These are phyloP conservation scores for Acipenser oxyrinchus DNA, from an alignment of 2,797 vertebrate species.

Conservation along the genomic window DNA sequence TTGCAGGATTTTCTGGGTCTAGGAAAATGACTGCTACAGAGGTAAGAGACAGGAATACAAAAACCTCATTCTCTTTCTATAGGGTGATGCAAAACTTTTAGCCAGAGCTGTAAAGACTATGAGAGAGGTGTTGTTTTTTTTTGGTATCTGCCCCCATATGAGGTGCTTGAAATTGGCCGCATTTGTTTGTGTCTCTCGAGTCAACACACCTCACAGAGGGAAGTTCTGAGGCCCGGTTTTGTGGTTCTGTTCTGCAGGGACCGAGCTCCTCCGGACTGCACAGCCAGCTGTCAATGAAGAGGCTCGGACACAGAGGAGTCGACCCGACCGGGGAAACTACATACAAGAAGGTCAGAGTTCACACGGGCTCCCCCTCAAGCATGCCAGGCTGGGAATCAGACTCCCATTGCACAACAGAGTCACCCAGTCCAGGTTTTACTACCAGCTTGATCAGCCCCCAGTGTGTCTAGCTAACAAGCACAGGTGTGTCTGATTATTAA, in stretches of 20 bases:
- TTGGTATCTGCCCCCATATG: too few species aligned
- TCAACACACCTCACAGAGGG: background rate
- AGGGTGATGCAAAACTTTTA: too few species aligned
- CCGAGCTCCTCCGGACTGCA: conserved; percentile 57
- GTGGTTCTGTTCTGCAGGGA: conserved; percentile 47
- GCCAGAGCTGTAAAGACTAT: too few species aligned
- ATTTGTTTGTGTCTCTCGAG: conserved; percentile 11
- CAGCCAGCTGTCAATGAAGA: conserved; percentile 77
- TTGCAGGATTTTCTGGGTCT: conserved; percentile 54
- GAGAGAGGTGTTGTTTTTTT: too few species aligned
- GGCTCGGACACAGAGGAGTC: conserved; percentile 86
- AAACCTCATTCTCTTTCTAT: too few species aligned
- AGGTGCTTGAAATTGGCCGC: background rate
- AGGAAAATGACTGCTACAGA: conserved; percentile 62
- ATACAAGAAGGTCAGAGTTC: conserved; percentile 81
- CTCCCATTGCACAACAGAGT: background rate
- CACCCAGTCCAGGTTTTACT: background rate
- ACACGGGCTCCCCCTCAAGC: too few species aligned
- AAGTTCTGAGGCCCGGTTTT: conserved; percentile 8
- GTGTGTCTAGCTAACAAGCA: background rate
- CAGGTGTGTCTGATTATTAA: background rate
- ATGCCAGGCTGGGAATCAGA: background rate
- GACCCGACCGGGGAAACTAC: conserved; percentile 94
- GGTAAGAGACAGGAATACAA: conserved; percentile 39
- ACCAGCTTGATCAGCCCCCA: background rate